A percentile compares a stretch with the other conserved stretches of the same genome.
Conservation (phyloP, 2,113 vertebrate genomes). For the Sitta europaea region DNA sequence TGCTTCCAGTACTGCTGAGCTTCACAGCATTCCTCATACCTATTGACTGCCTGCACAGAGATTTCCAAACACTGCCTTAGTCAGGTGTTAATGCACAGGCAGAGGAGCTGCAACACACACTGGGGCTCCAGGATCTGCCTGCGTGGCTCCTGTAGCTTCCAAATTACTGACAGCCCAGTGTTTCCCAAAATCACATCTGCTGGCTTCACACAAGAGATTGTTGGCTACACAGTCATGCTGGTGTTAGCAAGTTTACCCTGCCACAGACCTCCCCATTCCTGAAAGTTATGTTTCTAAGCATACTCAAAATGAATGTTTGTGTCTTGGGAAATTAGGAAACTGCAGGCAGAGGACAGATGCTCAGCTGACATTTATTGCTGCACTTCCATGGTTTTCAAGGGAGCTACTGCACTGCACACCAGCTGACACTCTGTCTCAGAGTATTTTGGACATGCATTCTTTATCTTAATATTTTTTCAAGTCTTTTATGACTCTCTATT, state of each 20-base stretch:
- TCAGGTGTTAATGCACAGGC: neutral
- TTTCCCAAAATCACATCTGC: neutral
- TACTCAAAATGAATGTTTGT: neutral
- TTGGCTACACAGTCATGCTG: neutral
- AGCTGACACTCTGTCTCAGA: neutral
- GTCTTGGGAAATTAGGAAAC: neutral
- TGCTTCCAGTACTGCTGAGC: constrained; percentile 96
- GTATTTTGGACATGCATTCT: neutral
- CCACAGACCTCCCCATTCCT: neutral
- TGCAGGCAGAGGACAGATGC: neutral
- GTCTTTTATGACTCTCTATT: neutral
- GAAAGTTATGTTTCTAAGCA: neutral
- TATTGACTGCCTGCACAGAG: constrained; percentile 81
- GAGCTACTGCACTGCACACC: neutral
- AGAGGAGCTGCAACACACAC: neutral
- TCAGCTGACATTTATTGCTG: neutral
- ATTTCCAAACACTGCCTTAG: neutral
- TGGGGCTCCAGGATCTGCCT: neutral
- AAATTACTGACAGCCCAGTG: neutral
- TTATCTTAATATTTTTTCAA: neutral
- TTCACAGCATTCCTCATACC: constrained; percentile 93
- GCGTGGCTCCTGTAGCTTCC: neutral
- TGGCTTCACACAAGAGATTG: neutral
- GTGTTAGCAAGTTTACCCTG: neutral
- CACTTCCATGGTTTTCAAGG: neutral